Conservation (phyloP, 1,140 invertebrate genomes). For the Muscidifurax raptorellus region DNA sequence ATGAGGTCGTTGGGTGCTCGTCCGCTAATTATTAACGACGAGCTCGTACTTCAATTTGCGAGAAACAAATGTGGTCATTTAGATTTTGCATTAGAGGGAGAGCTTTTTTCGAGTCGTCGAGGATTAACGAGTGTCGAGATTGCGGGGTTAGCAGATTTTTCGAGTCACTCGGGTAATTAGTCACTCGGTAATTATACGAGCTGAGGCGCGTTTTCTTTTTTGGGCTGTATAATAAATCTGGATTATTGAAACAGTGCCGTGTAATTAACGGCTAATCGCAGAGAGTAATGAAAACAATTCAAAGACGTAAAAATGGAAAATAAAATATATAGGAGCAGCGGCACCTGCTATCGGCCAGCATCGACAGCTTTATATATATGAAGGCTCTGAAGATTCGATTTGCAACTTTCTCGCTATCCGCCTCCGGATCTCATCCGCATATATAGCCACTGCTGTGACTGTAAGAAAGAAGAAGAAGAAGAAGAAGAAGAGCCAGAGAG, state of each 20-base stretch:
- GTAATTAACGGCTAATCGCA: too few species aligned
- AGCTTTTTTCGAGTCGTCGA: background rate
- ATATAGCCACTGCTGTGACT: background rate
- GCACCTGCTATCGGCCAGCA: conserved; percentile 22
- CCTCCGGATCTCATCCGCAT: conserved; percentile 8
- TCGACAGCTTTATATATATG: conserved; percentile 41
- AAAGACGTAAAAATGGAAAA: background rate
- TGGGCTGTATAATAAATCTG: background rate
- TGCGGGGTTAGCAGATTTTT: background rate
- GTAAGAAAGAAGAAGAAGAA: background rate
- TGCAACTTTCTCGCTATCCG: conserved; percentile 36
- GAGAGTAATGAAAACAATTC: background rate
- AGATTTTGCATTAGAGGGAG: conserved; percentile 9
- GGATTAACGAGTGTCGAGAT: background rate
- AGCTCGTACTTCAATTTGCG: conserved; percentile 28
- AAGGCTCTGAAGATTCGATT: conserved; percentile 40
- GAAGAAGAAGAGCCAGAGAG: background rate
- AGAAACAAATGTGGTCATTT: conserved; percentile 26
- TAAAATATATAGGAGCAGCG: background rate
- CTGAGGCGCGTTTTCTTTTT: too few species aligned
- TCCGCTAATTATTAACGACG: conserved; percentile 40
- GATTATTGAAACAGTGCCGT: background rate
- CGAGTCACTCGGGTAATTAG: background rate
- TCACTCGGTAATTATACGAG: conserved; percentile 7
- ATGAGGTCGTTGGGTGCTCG: conserved; percentile 20